A percentile compares a stretch with the other conserved stretches of the same genome.
phyloP scores from a whole-genome alignment of 2,888 invertebrate species.

The Drosophila mimetica region DNA sequence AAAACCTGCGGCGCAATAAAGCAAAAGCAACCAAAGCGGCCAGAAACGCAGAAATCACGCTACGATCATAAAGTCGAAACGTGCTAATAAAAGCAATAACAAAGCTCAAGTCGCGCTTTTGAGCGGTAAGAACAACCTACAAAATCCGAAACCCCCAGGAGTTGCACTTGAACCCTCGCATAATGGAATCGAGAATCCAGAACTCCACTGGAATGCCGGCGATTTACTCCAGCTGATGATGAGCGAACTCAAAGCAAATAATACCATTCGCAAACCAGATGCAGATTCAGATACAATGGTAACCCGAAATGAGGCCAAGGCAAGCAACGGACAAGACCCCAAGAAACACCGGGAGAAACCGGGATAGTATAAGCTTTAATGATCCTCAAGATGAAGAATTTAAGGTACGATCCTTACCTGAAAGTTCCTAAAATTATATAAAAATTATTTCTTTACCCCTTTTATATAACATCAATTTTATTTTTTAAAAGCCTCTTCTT shows the following conservation, averaged over 20 bases:
- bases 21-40: conserved; percentile 45
- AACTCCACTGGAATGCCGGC: conserved; percentile 55
- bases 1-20: conserved; percentile 69
- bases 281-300: conserved; percentile 29
- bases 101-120: conserved; percentile 26
- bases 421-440: too few relatives aligned
- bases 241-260: conserved; percentile 21
- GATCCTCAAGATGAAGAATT: too few relatives aligned
- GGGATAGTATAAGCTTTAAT: background rate
- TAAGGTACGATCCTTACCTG: too few relatives aligned
- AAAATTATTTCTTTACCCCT: too few relatives aligned
- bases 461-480: too few relatives aligned
- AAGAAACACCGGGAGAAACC: conserved; percentile 6
- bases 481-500: too few relatives aligned
- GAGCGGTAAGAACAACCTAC: conserved; percentile 10
- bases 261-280: conserved; percentile 4
- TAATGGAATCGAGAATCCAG: conserved; percentile 31
- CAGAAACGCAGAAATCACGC: conserved; percentile 67
- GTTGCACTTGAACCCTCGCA: conserved; percentile 28
- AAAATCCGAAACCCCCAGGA: conserved; percentile 19
- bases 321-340: conserved; percentile 54
- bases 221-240: conserved; percentile 49
- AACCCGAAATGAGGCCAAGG: conserved; percentile 71
- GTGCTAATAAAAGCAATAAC: conserved; percentile 73
- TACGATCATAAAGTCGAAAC: conserved; percentile 72